phyloP scores from a whole-genome alignment of 2,797 vertebrate genomes.

The Nothura maculosa region DNA sequence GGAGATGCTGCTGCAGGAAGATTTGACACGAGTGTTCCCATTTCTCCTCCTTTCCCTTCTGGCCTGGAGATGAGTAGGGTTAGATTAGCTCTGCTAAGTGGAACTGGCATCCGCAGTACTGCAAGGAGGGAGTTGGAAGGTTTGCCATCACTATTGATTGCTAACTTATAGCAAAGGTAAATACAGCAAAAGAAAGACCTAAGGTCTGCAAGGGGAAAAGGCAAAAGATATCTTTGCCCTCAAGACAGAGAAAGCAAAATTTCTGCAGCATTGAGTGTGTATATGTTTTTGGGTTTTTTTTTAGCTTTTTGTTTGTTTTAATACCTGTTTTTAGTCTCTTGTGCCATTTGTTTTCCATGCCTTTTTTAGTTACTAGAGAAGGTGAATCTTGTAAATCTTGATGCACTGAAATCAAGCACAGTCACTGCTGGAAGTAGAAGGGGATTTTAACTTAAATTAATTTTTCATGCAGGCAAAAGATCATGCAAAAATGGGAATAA shows the following conservation, averaged over 20 bases:
- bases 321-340: constrained; percentile 63
- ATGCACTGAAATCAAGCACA: constrained; percentile 65
- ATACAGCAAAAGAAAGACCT: constrained; percentile 7
- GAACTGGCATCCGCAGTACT: background rate
- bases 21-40: background rate
- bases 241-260: constrained; percentile 58
- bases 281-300: constrained; percentile 54
- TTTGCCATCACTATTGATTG: background rate
- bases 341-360: constrained; percentile 62
- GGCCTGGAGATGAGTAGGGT: background rate
- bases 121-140: background rate
- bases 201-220: background rate
- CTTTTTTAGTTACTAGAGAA: constrained; percentile 74
- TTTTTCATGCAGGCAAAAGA: constrained; percentile 94
- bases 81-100: background rate
- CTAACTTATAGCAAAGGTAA: constrained; percentile 34
- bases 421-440: constrained; percentile 77
- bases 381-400: constrained; percentile 68
- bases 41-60: background rate
- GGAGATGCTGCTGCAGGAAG: background rate
- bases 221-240: background rate
- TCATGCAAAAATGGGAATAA: constrained; percentile 98
- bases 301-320: constrained; percentile 76
- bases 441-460: constrained; percentile 83
- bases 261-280: background rate